Evolutionary conservation across 2,888 invertebrate genomes (phyloP).

Genomic region (Papilio elwesi): DNA sequence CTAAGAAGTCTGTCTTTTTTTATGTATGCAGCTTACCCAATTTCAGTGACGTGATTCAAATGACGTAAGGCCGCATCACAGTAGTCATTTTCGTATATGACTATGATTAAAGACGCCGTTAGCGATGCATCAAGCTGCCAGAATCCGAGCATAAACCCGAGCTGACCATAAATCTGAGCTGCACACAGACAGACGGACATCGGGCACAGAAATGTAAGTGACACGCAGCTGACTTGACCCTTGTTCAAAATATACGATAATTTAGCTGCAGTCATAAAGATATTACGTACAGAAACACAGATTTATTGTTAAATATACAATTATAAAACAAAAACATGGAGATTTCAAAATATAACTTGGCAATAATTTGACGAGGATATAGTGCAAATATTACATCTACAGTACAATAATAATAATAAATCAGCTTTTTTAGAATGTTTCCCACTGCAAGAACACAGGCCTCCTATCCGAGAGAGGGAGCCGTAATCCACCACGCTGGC

Average conservation of each 20-base stretch:
- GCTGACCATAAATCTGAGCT: constrained; percentile 4
- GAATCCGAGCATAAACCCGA: constrained; percentile 7
- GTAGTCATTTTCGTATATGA: constrained; percentile 2
- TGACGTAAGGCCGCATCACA: background rate
- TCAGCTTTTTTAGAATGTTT: too few species aligned
- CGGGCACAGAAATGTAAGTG: background rate
- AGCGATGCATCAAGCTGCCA: constrained; percentile 9
- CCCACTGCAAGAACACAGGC: too few species aligned
- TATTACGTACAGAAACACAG: too few species aligned
- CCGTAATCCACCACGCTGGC: too few species aligned
- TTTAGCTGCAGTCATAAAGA: background rate
- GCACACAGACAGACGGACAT: background rate
- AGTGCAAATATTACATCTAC: too few species aligned
- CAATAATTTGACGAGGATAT: too few species aligned
- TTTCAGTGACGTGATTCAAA: background rate
- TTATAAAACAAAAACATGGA: too few species aligned
- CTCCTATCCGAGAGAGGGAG: too few species aligned
- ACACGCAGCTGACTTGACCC: background rate
- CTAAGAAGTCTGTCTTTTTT: background rate
- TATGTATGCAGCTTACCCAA: background rate
- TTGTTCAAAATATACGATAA: background rate
- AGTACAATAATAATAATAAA: too few species aligned
- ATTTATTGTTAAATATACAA: too few species aligned
- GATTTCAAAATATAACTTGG: too few species aligned
- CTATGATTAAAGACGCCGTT: constrained; percentile 4